Evolutionary conservation across 64 coral and sea anemone species (phyloP).

Genomic region (Orbicella faveolata): DNA sequence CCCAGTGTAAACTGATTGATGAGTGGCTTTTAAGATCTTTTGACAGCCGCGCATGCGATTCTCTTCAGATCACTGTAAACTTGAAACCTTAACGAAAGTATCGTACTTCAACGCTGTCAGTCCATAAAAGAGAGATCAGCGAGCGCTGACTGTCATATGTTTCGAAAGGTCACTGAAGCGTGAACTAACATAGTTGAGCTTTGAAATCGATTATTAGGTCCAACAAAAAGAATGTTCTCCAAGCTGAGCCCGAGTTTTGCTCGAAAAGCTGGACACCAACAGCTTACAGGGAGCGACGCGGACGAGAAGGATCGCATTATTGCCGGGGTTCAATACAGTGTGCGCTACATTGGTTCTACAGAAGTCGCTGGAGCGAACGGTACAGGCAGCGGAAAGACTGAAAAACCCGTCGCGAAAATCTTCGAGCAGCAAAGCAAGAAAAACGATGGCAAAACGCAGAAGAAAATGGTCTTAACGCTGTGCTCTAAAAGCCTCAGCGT

Average conservation of each 20-base stretch:
- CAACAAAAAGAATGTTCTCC: slow-evolving; percentile 63
- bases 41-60: background rate
- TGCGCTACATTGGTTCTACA: slow-evolving; percentile 68
- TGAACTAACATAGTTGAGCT: background rate
- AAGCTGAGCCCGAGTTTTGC: slow-evolving; percentile 53
- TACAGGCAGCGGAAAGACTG: slow-evolving; percentile 86
- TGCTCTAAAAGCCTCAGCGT: slow-evolving; percentile 70
- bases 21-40: background rate
- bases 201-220: background rate
- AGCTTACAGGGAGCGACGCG: slow-evolving; percentile 71
- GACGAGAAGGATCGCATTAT: slow-evolving; percentile 83
- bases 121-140: background rate
- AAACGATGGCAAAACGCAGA: slow-evolving; percentile 59
- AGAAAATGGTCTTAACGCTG: slow-evolving; percentile 79
- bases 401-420: slow-evolving; percentile 66
- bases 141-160: background rate
- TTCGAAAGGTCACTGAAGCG: background rate
- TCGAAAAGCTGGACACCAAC: slow-evolving; percentile 63
- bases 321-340: slow-evolving; percentile 62
- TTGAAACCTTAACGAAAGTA: background rate
- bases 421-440: slow-evolving; percentile 66
- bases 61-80: background rate
- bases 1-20: background rate
- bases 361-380: slow-evolving; percentile 66
- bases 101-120: background rate